Conservation (phyloP, 2,797 vertebrate species). For the Gallinago solitaria region DNA sequence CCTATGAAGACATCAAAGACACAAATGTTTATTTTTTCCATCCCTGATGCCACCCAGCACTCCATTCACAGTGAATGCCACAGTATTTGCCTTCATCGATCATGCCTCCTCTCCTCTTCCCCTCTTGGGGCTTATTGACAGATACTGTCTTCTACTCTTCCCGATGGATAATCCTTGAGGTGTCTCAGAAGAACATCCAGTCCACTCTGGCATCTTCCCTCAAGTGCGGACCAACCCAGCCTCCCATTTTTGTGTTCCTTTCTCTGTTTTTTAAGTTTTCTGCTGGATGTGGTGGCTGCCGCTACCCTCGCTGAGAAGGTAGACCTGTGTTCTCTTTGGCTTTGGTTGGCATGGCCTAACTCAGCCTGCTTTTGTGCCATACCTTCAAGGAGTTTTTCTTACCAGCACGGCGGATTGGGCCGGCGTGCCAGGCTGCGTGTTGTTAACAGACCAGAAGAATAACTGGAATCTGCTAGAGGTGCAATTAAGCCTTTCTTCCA, state of each 20-base stretch:
- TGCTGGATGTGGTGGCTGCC: neutral
- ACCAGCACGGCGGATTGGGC: neutral
- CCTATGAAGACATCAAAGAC: neutral
- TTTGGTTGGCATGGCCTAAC: neutral
- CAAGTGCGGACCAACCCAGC: neutral
- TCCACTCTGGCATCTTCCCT: neutral
- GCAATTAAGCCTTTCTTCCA: slow-evolving; percentile 71
- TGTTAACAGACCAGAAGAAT: slow-evolving; percentile 62
- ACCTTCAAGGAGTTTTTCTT: slow-evolving; percentile 25
- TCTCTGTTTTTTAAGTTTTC: neutral
- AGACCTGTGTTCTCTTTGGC: neutral
- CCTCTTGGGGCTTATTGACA: neutral
- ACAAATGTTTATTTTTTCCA: neutral
- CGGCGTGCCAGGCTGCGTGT: slow-evolving; percentile 4
- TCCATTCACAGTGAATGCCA: neutral
- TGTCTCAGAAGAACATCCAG: neutral
- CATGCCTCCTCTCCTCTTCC: neutral
- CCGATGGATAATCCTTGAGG: neutral
- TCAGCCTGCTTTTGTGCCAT: neutral
- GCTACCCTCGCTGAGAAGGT: neutral
- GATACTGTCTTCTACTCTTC: neutral
- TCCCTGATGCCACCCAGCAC: neutral
- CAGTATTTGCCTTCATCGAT: neutral
- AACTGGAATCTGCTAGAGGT: slow-evolving; percentile 69
- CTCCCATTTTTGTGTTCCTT: neutral